Evolutionary conservation across 2,888 invertebrate genomes (phyloP).

Genomic region (Habroteleia sp.): DNA sequence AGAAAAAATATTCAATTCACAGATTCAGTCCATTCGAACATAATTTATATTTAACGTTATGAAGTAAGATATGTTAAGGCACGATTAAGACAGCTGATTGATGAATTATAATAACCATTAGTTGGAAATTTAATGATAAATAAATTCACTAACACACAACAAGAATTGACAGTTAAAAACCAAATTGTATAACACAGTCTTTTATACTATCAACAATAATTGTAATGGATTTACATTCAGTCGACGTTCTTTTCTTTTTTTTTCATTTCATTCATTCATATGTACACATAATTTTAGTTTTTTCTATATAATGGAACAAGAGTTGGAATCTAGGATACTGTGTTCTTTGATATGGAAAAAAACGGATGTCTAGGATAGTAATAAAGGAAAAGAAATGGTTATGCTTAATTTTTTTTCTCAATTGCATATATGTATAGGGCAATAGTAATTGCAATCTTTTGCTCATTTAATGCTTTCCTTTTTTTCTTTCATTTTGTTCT

Average conservation of each 20-base stretch:
- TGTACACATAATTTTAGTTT: not conserved
- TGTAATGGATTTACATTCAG: constrained; percentile 14
- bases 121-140: constrained; percentile 36
- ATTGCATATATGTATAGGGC: constrained; percentile 28
- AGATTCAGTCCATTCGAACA: constrained; percentile 58
- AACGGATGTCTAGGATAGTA: not conserved
- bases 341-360: no score
- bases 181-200: constrained; percentile 40
- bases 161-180: constrained; percentile 44
- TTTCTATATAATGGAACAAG: not conserved
- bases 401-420: constrained; percentile 5
- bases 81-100: constrained; percentile 48
- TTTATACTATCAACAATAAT: constrained; percentile 37
- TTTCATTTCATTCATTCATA: constrained; percentile 10
- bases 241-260: constrained; percentile 21
- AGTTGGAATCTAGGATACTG: not conserved
- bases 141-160: constrained; percentile 34
- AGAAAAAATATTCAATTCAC: constrained; percentile 2
- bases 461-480: not conserved
- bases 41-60: constrained; percentile 70
- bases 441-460: constrained; percentile 19
- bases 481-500: constrained; percentile 17
- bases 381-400: constrained; percentile 3
- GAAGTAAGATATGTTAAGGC: constrained; percentile 69
- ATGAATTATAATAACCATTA: constrained; percentile 38